Percentiles rank a stretch among this genome's conserved stretches.
Evolutionary conservation across 1,140 invertebrate genomes (phyloP).

Genomic region (Ceratina australensis): DNA sequence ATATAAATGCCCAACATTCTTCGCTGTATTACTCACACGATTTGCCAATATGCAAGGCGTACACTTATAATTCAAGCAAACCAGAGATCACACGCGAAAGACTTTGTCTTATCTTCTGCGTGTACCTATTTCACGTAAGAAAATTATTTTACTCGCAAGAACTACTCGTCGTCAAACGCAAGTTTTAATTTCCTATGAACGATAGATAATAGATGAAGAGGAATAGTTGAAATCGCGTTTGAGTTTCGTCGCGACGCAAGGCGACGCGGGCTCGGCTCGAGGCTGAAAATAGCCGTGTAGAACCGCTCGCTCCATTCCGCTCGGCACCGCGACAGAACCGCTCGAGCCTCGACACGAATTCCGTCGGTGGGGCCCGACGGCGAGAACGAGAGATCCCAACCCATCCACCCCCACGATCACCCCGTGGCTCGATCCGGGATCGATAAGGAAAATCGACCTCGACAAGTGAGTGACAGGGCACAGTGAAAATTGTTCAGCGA

Average conservation of each 20-base stretch:
- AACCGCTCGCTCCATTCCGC: constrained; percentile 50
- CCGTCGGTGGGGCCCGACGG: constrained; percentile 56
- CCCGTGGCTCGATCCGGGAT: not conserved
- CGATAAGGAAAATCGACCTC: constrained; percentile 25
- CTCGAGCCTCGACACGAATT: constrained; percentile 65
- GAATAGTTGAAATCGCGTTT: too few species aligned
- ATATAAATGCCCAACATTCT: not conserved
- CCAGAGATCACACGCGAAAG: not conserved
- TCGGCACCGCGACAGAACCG: constrained; percentile 62
- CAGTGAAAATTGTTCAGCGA: not conserved
- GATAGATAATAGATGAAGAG: too few species aligned
- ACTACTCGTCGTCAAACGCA: too few species aligned
- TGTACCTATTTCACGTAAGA: too few species aligned
- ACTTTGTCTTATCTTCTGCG: too few species aligned
- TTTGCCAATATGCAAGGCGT: not conserved
- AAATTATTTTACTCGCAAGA: too few species aligned
- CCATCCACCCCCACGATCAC: constrained; percentile 29
- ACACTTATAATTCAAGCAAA: not conserved
- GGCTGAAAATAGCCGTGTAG: constrained; percentile 71
- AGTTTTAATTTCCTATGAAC: too few species aligned
- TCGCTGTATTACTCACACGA: not conserved
- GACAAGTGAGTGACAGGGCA: constrained; percentile 7
- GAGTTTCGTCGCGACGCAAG: constrained; percentile 28
- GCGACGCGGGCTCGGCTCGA: constrained; percentile 64
- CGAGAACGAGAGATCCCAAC: constrained; percentile 47